Evolutionary conservation across 2,888 invertebrate species (phyloP).

Genomic region (Boloria euphrosyne): DNA sequence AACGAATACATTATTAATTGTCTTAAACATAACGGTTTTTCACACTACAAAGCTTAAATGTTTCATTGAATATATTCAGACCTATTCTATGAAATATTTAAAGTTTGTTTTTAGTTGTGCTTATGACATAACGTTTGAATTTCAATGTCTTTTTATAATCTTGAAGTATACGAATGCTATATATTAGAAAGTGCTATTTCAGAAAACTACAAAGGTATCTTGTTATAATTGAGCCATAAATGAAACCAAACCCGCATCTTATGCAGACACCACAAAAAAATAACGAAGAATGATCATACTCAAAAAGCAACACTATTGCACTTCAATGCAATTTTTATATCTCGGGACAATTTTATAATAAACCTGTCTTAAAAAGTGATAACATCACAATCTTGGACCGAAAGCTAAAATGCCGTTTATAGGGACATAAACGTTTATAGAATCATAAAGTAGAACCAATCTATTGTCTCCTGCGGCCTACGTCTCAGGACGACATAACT

Average conservation of each 20-base stretch:
- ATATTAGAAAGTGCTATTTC: neutral
- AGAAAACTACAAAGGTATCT: neutral
- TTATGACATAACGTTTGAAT: neutral
- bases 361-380: conserved; percentile 67
- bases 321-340: conserved; percentile 34
- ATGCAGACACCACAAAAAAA: conserved; percentile 4
- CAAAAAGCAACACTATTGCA: conserved; percentile 9
- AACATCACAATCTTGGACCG: conserved; percentile 73
- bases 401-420: conserved; percentile 78
- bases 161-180: neutral
- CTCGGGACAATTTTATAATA: conserved; percentile 63
- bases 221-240: neutral
- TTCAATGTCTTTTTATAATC: neutral
- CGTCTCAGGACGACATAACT: conserved; percentile 74
- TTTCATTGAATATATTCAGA: conserved; percentile 29
- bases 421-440: conserved; percentile 80
- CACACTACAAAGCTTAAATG: conserved; percentile 21
- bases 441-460: conserved; percentile 79
- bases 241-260: neutral
- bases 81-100: conserved; percentile 23
- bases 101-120: too few relatives aligned
- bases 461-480: conserved; percentile 77
- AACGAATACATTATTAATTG: conserved; percentile 43
- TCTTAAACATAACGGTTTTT: conserved; percentile 39
- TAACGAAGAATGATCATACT: conserved; percentile 1